Evolutionary conservation across 2,888 invertebrate species (phyloP).

Genomic region (Theretra japonica): DNA sequence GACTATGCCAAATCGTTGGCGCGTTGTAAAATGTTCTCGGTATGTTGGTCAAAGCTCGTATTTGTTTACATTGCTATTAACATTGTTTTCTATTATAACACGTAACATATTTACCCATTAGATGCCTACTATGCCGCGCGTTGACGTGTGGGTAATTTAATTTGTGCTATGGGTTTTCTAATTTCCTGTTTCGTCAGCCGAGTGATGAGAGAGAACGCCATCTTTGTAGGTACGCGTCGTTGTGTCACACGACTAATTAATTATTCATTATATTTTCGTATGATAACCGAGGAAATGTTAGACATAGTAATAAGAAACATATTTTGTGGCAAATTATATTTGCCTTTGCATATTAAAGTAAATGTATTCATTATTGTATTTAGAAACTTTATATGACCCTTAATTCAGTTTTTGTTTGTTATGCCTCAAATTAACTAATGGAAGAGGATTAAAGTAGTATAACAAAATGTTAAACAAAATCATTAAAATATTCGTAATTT

Average conservation of each 20-base stretch:
- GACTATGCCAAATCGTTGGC: slow-evolving; percentile 70
- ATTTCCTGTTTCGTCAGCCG: slow-evolving; percentile 19
- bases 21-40: slow-evolving; percentile 71
- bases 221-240: background rate
- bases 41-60: slow-evolving; percentile 63
- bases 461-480: too few relatives aligned
- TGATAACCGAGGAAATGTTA: background rate
- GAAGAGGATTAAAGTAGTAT: too few relatives aligned
- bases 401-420: too few relatives aligned
- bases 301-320: too few relatives aligned
- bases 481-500: too few relatives aligned
- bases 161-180: slow-evolving; percentile 1
- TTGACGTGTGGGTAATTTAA: slow-evolving; percentile 15
- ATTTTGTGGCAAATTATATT: too few relatives aligned
- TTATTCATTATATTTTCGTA: background rate
- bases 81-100: slow-evolving; percentile 29
- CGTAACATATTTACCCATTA: slow-evolving; percentile 21
- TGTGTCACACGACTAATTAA: background rate
- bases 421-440: too few relatives aligned
- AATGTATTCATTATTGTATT: too few relatives aligned
- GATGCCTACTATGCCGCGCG: background rate
- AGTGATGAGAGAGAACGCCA: background rate
- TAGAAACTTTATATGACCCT: too few relatives aligned
- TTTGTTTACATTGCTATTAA: slow-evolving; percentile 65
- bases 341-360: too few relatives aligned